phyloP scores from a whole-genome alignment of 2,113 vertebrate species.

The Dinomys branickii region DNA sequence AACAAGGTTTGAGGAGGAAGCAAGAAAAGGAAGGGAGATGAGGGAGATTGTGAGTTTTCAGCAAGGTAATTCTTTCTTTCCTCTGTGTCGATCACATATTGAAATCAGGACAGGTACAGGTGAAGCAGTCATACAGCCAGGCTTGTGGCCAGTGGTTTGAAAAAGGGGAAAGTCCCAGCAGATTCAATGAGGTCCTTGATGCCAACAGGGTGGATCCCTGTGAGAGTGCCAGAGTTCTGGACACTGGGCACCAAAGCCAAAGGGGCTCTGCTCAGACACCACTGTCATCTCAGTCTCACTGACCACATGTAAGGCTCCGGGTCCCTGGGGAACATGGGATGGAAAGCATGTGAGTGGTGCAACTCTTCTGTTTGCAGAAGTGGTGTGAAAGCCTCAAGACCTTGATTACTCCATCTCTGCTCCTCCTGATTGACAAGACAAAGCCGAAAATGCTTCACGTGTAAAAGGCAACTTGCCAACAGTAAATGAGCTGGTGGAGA shows the following conservation, averaged over 20 bases:
- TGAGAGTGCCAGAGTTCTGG: neutral
- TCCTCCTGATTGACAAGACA: neutral
- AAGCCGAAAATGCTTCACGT: neutral
- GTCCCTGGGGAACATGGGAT: neutral
- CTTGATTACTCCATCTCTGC: neutral
- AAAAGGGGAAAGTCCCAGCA: neutral
- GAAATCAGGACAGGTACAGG: neutral
- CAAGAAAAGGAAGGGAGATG: too few relatives aligned
- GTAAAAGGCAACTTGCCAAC: neutral
- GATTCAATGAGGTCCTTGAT: neutral
- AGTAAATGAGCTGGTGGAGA: neutral
- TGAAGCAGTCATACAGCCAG: neutral
- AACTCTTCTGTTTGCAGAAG: neutral
- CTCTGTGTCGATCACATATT: neutral
- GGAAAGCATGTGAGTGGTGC: neutral
- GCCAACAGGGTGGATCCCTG: neutral
- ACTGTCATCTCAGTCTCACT: neutral
- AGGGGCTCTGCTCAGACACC: neutral
- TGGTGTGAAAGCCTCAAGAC: neutral
- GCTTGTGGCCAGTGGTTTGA: neutral
- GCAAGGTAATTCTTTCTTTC: neutral
- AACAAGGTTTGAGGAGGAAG: neutral
- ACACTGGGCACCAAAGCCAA: neutral
- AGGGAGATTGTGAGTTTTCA: neutral
- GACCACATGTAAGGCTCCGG: neutral